Percentiles rank a stretch among this genome's conserved stretches.
These are phyloP conservation scores for Riparia riparia DNA, from an alignment of 2,113 vertebrate genomes.

Conservation along the genomic window DNA sequence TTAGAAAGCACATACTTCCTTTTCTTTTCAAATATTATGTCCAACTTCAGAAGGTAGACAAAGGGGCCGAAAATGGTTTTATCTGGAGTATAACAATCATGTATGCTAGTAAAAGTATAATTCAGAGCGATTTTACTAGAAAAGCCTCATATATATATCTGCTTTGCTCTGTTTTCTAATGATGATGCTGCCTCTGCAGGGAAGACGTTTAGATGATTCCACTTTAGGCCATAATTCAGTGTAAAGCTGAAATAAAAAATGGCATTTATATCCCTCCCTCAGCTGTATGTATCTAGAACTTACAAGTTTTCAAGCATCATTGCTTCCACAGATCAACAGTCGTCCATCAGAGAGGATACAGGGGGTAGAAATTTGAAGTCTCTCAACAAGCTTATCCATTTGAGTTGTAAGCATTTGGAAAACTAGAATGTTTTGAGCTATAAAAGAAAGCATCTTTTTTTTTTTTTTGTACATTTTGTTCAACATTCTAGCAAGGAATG, in stretches of 20 bases:
- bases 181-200: not conserved
- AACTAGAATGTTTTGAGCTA: not conserved
- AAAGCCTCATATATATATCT: fast-evolving
- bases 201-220: not conserved
- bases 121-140: not conserved
- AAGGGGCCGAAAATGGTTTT: not conserved
- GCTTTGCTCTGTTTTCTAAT: not conserved
- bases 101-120: not conserved
- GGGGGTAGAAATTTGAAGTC: not conserved
- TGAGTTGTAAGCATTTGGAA: not conserved
- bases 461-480: not conserved
- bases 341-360: not conserved
- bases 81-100: not conserved
- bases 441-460: not conserved
- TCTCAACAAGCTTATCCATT: not conserved
- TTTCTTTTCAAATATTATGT: not conserved
- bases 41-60: not conserved
- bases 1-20: not conserved
- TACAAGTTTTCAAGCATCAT: not conserved
- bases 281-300: not conserved
- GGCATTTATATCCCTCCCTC: not conserved
- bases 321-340: not conserved
- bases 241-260: not conserved
- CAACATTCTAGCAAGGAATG: not conserved
- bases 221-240: not conserved